Percentiles rank a stretch among this genome's conserved stretches.
Evolutionary conservation across 2,797 vertebrate genomes (phyloP).

Genomic region (Garrulus glandarius): DNA sequence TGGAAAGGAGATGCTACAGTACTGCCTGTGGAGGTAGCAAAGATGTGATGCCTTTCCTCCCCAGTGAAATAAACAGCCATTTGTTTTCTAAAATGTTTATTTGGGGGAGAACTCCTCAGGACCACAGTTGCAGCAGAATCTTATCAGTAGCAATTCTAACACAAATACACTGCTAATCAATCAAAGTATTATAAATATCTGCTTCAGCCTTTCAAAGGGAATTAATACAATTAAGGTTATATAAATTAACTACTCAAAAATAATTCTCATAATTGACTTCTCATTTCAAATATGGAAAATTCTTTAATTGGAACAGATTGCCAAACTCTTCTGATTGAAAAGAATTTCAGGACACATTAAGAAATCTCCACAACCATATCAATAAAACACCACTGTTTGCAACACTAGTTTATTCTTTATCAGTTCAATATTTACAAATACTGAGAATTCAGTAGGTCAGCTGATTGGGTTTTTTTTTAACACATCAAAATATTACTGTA

Average conservation of each 20-base stretch:
- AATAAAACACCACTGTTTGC: background rate
- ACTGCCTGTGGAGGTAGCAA: background rate
- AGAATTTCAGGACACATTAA: constrained; percentile 37
- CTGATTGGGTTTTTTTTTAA: background rate
- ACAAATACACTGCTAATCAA: constrained; percentile 43
- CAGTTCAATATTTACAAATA: background rate
- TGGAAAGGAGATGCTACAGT: background rate
- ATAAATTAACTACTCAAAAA: constrained; percentile 66
- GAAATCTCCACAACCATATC: background rate
- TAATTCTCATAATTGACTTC: constrained; percentile 67
- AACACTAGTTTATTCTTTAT: background rate
- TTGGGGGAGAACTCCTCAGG: background rate
- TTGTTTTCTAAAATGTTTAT: background rate
- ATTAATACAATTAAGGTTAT: constrained; percentile 62
- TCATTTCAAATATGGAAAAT: constrained; percentile 62
- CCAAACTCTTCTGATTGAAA: constrained; percentile 16
- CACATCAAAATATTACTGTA: background rate
- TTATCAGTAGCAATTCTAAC: constrained; percentile 12
- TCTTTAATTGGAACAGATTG: constrained; percentile 67
- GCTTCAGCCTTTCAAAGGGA: constrained; percentile 48
- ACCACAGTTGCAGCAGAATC: background rate
- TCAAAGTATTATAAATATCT: constrained; percentile 58
- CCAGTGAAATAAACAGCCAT: constrained; percentile 7
- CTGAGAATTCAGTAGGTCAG: background rate
- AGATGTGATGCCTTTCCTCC: background rate